Evolutionary conservation across 2,113 vertebrate genomes (phyloP).

Genomic region (Pelmatolapia mariae): DNA sequence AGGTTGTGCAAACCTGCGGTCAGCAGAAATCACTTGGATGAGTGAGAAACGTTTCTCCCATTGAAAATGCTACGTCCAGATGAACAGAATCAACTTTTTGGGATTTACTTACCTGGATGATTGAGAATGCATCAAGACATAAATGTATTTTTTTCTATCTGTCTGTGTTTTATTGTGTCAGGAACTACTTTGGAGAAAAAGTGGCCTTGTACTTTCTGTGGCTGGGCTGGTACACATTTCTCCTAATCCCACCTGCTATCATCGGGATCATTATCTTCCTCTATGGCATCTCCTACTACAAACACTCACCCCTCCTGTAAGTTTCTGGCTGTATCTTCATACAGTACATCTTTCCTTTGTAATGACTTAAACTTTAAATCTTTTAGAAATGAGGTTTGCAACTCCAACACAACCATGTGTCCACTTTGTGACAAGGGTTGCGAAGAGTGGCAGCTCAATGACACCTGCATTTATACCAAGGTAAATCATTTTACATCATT

Average conservation of each 20-base stretch:
- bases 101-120: background rate
- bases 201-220: conserved; percentile 91
- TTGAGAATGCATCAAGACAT: background rate
- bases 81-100: background rate
- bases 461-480: conserved; percentile 89
- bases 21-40: background rate
- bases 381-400: conserved; percentile 88
- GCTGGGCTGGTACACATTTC: conserved; percentile 92
- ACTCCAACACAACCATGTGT: conserved; percentile 82
- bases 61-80: background rate
- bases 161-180: conserved; percentile 62
- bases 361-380: conserved; percentile 10
- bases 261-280: conserved; percentile 76
- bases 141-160: background rate
- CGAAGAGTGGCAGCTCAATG: conserved; percentile 80
- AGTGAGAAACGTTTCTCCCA: background rate
- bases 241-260: conserved; percentile 75
- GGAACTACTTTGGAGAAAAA: conserved; percentile 92
- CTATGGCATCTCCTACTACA: conserved; percentile 77
- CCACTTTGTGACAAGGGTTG: conserved; percentile 83
- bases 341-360: background rate
- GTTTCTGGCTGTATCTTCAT: conserved; percentile 36
- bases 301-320: conserved; percentile 85
- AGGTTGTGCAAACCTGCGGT: rapidly evolving
- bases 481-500: conserved; percentile 40